These are phyloP conservation scores for Ceuthmochares aereus DNA, from an alignment of 2,113 vertebrate species.

Conservation along the genomic window DNA sequence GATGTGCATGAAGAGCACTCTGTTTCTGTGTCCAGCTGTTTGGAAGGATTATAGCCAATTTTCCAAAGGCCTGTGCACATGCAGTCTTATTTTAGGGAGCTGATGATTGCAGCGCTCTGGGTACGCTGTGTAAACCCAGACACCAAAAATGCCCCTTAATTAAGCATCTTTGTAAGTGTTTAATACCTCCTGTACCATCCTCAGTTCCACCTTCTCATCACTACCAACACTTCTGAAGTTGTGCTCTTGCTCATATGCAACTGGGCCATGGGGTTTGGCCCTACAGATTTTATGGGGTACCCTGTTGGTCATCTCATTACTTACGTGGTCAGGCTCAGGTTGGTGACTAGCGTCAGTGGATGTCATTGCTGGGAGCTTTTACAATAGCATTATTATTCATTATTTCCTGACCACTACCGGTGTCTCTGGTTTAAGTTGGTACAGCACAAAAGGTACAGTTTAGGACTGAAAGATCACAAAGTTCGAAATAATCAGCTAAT, in stretches of 20 bases:
- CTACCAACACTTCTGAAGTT: neutral
- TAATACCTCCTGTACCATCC: neutral
- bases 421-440: neutral
- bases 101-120: neutral
- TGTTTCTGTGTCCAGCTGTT: rapidly evolving
- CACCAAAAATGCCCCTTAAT: neutral
- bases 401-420: slow-evolving; percentile 19
- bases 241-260: neutral
- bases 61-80: neutral
- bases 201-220: neutral
- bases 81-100: neutral
- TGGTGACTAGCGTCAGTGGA: neutral
- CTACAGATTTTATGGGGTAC: neutral
- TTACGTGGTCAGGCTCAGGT: neutral
- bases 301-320: slow-evolving; percentile 10
- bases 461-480: neutral
- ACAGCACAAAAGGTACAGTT: neutral
- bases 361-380: slow-evolving; percentile 7
- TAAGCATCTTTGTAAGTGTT: neutral
- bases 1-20: neutral
- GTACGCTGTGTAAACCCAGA: neutral
- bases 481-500: neutral
- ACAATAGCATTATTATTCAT: slow-evolving; percentile 53
- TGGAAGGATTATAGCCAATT: neutral
- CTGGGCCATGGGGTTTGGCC: neutral